These are phyloP conservation scores for Epinotia bilunana DNA, from an alignment of 2,888 invertebrate genomes.

Conservation along the genomic window DNA sequence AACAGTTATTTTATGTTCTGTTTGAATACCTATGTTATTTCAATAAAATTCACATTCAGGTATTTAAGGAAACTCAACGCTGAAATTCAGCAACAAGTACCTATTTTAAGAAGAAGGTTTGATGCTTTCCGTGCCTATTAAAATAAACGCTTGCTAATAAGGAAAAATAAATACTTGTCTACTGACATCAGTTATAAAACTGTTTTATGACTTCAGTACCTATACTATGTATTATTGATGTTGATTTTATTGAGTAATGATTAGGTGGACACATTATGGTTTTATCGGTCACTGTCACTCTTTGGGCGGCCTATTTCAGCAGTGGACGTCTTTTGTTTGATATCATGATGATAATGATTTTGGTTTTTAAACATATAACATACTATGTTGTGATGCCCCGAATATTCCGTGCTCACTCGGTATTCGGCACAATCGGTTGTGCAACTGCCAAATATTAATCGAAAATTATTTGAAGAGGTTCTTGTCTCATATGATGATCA, in stretches of 20 bases:
- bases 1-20: background rate
- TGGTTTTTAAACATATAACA: too few relatives aligned
- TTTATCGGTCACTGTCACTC: background rate
- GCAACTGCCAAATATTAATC: too few relatives aligned
- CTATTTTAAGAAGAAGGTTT: conserved; percentile 1
- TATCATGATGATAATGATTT: too few relatives aligned
- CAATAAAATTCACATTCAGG: background rate
- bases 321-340: too few relatives aligned
- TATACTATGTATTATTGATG: background rate
- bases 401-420: too few relatives aligned
- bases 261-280: background rate
- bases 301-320: too few relatives aligned
- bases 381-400: too few relatives aligned
- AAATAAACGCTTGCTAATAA: background rate
- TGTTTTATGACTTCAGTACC: background rate
- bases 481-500: too few relatives aligned
- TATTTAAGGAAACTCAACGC: conserved; percentile 7
- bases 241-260: too few relatives aligned
- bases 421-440: too few relatives aligned
- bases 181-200: conserved; percentile 13
- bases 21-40: background rate
- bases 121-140: background rate
- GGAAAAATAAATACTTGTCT: conserved; percentile 14
- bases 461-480: too few relatives aligned
- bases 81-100: background rate